Conservation (phyloP, 2,113 vertebrate genomes). For the Petromus typicus region DNA sequence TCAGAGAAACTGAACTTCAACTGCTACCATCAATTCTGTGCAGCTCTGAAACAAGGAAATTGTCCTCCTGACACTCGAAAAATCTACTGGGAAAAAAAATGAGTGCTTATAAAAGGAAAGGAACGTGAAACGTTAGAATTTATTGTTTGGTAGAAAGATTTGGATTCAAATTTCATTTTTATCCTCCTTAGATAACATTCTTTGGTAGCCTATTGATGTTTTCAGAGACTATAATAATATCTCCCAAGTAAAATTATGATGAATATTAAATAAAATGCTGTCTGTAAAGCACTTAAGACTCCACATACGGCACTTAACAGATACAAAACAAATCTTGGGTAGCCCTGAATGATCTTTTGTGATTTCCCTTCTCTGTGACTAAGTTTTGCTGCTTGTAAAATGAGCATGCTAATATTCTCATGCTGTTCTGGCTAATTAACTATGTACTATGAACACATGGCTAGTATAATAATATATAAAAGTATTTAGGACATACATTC, state of each 20-base stretch:
- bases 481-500: neutral
- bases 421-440: neutral
- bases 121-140: neutral
- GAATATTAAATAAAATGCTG: neutral
- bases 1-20: conserved; percentile 3
- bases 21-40: neutral
- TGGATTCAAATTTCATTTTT: neutral
- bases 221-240: neutral
- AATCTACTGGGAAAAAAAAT: neutral
- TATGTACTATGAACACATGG: neutral
- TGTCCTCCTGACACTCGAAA: neutral
- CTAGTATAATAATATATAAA: neutral
- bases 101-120: neutral
- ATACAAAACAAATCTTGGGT: neutral
- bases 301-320: neutral
- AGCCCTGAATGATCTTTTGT: neutral
- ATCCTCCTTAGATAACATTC: neutral
- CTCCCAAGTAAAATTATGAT: neutral
- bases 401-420: neutral
- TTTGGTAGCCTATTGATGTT: neutral
- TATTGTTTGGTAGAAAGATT: neutral
- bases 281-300: neutral
- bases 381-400: neutral
- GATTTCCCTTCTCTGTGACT: neutral
- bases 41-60: neutral